phyloP scores from a whole-genome alignment of 2,113 vertebrate species.

The Cyanoramphus novaezelandiae region DNA sequence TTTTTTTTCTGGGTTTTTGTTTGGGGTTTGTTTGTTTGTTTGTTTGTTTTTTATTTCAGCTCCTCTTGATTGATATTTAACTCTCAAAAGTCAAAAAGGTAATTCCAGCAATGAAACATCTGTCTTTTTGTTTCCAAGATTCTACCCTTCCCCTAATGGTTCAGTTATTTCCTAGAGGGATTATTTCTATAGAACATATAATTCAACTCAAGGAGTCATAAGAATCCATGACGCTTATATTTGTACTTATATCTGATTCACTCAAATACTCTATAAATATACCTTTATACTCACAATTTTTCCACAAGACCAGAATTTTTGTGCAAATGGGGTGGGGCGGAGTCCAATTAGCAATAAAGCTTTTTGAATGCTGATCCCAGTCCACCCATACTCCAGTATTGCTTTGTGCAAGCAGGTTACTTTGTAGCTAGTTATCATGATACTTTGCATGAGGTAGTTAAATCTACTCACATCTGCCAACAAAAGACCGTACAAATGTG shows the following conservation, averaged over 20 bases:
- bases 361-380: neutral
- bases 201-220: neutral
- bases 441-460: neutral
- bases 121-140: neutral
- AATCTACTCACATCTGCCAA: neutral
- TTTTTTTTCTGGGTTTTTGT: too few species aligned
- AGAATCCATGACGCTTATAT: neutral
- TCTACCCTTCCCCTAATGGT: neutral
- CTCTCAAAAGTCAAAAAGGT: neutral
- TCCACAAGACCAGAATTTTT: neutral
- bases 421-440: neutral
- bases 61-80: neutral
- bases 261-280: neutral
- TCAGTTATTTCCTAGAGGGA: neutral
- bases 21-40: too few species aligned
- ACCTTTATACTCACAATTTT: neutral
- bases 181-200: neutral
- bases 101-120: neutral
- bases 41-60: neutral
- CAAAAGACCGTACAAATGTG: neutral
- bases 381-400: neutral
- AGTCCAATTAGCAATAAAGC: neutral
- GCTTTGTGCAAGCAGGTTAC: neutral
- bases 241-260: neutral
- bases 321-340: neutral